Evolutionary conservation across 2,888 invertebrate species (phyloP).

Genomic region (Amorpha juglandis): DNA sequence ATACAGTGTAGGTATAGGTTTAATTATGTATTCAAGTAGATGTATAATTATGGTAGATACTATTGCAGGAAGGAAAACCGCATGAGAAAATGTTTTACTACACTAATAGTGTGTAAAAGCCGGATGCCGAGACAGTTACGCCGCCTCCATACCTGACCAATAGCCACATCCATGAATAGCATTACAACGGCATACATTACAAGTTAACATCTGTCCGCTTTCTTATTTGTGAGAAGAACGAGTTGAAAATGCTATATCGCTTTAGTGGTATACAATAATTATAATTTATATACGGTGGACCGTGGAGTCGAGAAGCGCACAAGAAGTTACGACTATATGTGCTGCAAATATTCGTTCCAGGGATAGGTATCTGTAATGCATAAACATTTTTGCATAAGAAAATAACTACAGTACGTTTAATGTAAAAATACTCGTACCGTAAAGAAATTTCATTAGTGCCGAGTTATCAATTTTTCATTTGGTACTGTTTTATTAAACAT

Average conservation of each 20-base stretch:
- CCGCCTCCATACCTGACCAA: conserved; percentile 7
- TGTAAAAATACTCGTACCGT: neutral
- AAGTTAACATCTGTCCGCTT: conserved; percentile 10
- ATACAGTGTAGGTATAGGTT: too few species aligned
- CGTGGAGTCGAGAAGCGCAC: neutral
- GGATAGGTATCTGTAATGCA: neutral
- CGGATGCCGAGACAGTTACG: conserved; percentile 4
- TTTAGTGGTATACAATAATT: neutral
- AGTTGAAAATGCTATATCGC: neutral
- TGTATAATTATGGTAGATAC: too few species aligned
- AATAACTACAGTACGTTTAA: neutral
- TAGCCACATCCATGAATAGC: conserved; percentile 3
- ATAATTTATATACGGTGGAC: neutral
- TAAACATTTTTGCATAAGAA: conserved; percentile 7
- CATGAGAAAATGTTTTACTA: conserved; percentile 18
- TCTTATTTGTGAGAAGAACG: conserved; percentile 15
- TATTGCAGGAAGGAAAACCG: conserved; percentile 14
- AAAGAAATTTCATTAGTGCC: conserved; percentile 14
- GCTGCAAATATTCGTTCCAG: conserved; percentile 8
- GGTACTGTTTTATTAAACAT: conserved; percentile 31
- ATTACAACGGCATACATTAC: conserved; percentile 11
- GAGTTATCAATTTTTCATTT: conserved; percentile 28
- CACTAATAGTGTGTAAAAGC: conserved; percentile 12
- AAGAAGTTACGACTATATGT: neutral
- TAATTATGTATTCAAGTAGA: neutral